These are phyloP conservation scores for Pherbina coryleti DNA, from an alignment of 2,888 invertebrate genomes.

Conservation along the genomic window DNA sequence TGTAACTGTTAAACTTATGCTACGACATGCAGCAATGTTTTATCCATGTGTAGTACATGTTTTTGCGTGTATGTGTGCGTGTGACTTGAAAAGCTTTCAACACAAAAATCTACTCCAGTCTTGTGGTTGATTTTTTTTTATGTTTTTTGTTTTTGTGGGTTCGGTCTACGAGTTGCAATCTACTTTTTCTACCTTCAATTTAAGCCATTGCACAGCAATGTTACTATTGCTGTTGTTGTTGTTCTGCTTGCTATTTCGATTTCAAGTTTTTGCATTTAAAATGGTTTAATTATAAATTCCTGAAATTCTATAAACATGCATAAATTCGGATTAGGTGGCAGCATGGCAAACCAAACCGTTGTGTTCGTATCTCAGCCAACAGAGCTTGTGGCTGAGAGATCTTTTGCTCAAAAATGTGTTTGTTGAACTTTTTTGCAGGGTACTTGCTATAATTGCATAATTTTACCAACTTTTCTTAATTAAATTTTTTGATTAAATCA, in stretches of 20 bases:
- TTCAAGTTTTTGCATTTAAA: background rate
- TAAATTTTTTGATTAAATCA: too few species aligned
- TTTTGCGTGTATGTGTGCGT: background rate
- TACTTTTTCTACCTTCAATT: background rate
- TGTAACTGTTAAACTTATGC: background rate
- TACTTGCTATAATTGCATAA: too few species aligned
- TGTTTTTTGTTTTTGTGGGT: too few species aligned
- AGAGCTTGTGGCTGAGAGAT: too few species aligned
- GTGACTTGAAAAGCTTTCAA: background rate
- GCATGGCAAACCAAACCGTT: too few species aligned
- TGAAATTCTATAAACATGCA: too few species aligned
- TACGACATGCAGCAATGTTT: background rate
- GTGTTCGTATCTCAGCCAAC: too few species aligned
- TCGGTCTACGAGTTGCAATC: background rate
- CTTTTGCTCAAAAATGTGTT: too few species aligned
- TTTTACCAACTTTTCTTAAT: too few species aligned
- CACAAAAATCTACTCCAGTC: conserved; percentile 13
- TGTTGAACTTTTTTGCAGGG: too few species aligned
- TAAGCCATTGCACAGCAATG: background rate
- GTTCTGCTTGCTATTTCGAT: background rate
- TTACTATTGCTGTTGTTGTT: conserved; percentile 1
- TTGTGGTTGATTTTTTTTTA: conserved; percentile 8
- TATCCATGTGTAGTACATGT: background rate
- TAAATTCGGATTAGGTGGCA: too few species aligned
- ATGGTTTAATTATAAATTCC: too few species aligned